Conservation (phyloP, 2,797 vertebrate species). For the Poecilia velifera region DNA sequence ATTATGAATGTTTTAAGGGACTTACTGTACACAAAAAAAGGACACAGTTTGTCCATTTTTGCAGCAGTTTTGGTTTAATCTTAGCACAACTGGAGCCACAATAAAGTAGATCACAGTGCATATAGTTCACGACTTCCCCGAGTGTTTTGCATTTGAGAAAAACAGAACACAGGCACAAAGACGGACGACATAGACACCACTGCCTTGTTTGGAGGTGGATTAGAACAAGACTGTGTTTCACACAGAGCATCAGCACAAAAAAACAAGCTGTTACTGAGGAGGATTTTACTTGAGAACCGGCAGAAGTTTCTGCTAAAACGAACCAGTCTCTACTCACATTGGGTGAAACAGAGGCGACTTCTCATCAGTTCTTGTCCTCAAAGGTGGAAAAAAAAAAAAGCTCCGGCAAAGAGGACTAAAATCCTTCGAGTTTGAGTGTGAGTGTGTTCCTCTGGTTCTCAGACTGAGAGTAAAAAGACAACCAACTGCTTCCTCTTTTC, state of each 20-base stretch:
- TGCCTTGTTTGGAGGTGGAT: neutral
- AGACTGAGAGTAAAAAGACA: slow-evolving; percentile 11
- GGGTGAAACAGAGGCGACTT: neutral
- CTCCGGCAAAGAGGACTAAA: neutral
- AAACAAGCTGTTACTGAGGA: neutral
- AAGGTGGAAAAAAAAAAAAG: neutral
- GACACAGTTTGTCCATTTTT: slow-evolving; percentile 17
- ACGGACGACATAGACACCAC: neutral
- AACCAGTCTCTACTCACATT: slow-evolving; percentile 44
- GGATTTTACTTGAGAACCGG: neutral
- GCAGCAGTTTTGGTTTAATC: slow-evolving; percentile 26
- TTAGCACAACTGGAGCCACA: slow-evolving; percentile 37
- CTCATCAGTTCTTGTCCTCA: neutral
- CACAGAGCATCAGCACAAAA: neutral
- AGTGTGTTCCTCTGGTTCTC: slow-evolving; percentile 6
- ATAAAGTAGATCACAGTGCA: slow-evolving; percentile 51
- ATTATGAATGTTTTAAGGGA: neutral
- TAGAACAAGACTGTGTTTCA: neutral
- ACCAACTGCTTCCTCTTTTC: slow-evolving; percentile 73
- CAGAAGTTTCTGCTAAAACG: neutral
- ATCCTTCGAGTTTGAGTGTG: slow-evolving; percentile 9
- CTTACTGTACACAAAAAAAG: neutral
- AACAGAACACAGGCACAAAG: slow-evolving; percentile 7
- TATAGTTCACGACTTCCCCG: slow-evolving; percentile 45
- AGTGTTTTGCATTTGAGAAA: slow-evolving; percentile 47